A percentile compares a stretch with the other conserved stretches of the same genome.
These are phyloP conservation scores for Torymus texanus DNA, from an alignment of 2,888 invertebrate species.

Conservation along the genomic window DNA sequence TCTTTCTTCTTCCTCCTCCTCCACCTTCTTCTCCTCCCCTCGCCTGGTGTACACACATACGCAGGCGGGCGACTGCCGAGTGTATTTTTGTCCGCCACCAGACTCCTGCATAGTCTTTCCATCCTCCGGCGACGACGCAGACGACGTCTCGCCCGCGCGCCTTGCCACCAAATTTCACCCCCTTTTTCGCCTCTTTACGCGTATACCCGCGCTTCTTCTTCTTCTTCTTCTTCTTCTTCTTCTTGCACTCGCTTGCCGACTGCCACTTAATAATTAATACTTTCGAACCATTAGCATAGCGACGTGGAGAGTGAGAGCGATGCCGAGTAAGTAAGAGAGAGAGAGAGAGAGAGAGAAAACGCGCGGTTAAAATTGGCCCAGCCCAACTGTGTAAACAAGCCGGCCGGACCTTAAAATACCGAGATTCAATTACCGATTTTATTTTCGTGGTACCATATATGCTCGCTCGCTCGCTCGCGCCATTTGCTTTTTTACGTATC, in stretches of 20 bases:
- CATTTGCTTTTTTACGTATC: slow-evolving; percentile 39
- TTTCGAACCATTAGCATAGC: slow-evolving; percentile 52
- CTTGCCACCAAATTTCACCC: slow-evolving; percentile 44
- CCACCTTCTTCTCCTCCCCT: too few species aligned
- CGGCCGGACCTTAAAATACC: slow-evolving; percentile 37
- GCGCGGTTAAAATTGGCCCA: slow-evolving; percentile 47
- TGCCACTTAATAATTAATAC: slow-evolving; percentile 57
- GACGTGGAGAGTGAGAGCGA: background rate
- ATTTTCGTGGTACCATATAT: slow-evolving; percentile 25
- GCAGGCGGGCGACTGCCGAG: slow-evolving; percentile 32
- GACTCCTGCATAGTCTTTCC: slow-evolving; percentile 53
- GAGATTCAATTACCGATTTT: slow-evolving; percentile 55
- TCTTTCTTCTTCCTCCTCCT: background rate
- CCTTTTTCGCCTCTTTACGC: slow-evolving; percentile 8
- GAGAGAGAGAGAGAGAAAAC: too few species aligned
- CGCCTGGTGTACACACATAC: slow-evolving; percentile 4
- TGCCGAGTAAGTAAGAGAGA: too few species aligned
- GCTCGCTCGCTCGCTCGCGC: background rate
- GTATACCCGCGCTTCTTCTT: background rate
- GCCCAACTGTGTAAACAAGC: slow-evolving; percentile 53
- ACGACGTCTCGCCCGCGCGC: slow-evolving; percentile 22
- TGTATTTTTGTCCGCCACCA: slow-evolving; percentile 56
- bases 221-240: background rate
- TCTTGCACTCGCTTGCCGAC: slow-evolving; percentile 17
- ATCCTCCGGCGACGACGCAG: slow-evolving; percentile 38